Evolutionary conservation across 2,113 vertebrate species (phyloP).

Genomic region (Myrmophylax atrothorax): DNA sequence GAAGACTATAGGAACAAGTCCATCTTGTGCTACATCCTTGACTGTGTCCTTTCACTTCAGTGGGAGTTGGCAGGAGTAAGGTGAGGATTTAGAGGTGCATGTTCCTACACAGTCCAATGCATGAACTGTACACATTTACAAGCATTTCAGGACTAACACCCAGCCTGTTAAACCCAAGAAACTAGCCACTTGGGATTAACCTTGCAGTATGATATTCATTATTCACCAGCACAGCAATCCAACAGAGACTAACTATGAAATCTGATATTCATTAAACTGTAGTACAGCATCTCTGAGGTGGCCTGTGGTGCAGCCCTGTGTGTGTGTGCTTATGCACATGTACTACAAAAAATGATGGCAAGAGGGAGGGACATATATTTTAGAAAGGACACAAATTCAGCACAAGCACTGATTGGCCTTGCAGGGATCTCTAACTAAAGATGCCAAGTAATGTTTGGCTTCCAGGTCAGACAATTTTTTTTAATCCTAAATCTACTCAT

Average conservation of each 20-base stretch:
- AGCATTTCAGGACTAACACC: conserved; percentile 29
- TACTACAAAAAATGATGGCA: background rate
- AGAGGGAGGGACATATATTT: background rate
- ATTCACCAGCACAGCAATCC: conserved; percentile 13
- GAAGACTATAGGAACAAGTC: background rate
- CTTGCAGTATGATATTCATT: conserved; percentile 37
- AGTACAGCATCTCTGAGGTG: conserved; percentile 13
- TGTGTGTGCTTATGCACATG: background rate
- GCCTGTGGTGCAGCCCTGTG: background rate
- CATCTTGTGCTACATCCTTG: background rate
- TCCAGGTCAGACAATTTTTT: conserved; percentile 65
- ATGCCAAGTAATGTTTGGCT: conserved; percentile 63
- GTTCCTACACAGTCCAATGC: background rate
- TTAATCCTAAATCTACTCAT: conserved; percentile 68
- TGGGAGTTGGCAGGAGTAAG: background rate
- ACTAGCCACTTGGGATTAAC: conserved; percentile 37
- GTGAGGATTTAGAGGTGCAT: background rate
- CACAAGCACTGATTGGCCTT: conserved; percentile 6
- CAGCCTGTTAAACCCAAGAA: conserved; percentile 40
- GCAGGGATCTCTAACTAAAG: conserved; percentile 50
- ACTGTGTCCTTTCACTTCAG: background rate
- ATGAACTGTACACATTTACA: conserved; percentile 19
- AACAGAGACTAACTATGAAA: background rate
- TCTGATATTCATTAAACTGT: conserved; percentile 56
- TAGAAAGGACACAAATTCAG: conserved; percentile 44